phyloP scores from a whole-genome alignment of 2,888 invertebrate species.

The Brachycybe producta region DNA sequence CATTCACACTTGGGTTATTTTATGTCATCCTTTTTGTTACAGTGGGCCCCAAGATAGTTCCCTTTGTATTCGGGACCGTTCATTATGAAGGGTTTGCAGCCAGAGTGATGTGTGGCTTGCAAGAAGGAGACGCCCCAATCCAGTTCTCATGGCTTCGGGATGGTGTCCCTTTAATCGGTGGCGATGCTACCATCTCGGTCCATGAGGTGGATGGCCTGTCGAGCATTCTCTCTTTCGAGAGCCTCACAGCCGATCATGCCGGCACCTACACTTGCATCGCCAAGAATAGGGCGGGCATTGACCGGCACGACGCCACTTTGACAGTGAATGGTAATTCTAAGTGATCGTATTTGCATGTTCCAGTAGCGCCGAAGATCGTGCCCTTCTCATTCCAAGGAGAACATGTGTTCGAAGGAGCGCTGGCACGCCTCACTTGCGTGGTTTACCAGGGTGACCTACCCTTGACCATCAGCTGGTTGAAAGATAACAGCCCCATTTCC shows the following conservation, averaged over 20 bases:
- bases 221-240: constrained; percentile 4
- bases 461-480: constrained; percentile 51
- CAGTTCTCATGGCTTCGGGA: constrained; percentile 71
- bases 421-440: constrained; percentile 22
- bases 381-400: constrained; percentile 16
- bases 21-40: background rate
- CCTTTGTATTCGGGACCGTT: constrained; percentile 63
- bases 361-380: constrained; percentile 17
- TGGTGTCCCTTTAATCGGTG: constrained; percentile 38
- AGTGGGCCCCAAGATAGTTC: constrained; percentile 45
- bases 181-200: background rate
- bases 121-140: constrained; percentile 64
- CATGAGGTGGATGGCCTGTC: background rate
- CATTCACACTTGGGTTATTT: background rate
- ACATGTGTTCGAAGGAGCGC: constrained; percentile 21
- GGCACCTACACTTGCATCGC: background rate
- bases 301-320: constrained; percentile 62
- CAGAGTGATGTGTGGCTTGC: constrained; percentile 64
- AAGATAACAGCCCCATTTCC: constrained; percentile 41
- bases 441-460: constrained; percentile 30
- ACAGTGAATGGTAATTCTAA: constrained; percentile 61
- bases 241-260: background rate
- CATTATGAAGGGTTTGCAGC: constrained; percentile 66
- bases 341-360: constrained; percentile 7
- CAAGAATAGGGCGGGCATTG: constrained; percentile 33